phyloP scores from a whole-genome alignment of 37 sponge, comb jelly and placozoan genomes.

The Dysidea cf. avara region DNA sequence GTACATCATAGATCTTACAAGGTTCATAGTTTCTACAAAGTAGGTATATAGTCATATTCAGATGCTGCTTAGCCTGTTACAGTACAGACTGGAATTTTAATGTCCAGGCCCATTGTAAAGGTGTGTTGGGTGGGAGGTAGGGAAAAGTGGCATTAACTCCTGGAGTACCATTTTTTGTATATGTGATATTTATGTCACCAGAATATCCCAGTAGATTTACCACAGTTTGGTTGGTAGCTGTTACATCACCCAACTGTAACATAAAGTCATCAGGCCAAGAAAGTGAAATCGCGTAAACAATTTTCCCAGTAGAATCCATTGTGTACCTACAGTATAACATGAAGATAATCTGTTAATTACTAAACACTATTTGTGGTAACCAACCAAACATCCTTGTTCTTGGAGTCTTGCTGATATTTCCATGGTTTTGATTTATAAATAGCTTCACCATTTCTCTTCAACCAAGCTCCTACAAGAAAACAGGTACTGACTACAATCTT shows the following conservation, averaged over 20 bases:
- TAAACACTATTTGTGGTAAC: too few species aligned
- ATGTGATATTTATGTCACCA: too few species aligned
- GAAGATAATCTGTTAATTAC: too few species aligned
- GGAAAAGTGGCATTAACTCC: too few species aligned
- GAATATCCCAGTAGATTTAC: slow-evolving; percentile 45
- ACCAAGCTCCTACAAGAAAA: slow-evolving; percentile 43
- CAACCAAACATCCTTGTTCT: slow-evolving; percentile 49
- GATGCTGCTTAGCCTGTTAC: too few species aligned
- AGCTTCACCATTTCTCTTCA: slow-evolving; percentile 67
- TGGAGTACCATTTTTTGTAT: too few species aligned
- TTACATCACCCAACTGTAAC: slow-evolving; percentile 30
- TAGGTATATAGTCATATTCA: too few species aligned
- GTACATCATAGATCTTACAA: too few species aligned
- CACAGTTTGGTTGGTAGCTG: background rate
- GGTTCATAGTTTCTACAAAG: too few species aligned
- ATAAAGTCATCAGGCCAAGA: slow-evolving; percentile 32
- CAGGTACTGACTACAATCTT: too few species aligned
- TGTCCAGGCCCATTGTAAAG: slow-evolving; percentile 61
- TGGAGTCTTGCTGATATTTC: slow-evolving; percentile 62
- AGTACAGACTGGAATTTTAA: slow-evolving; percentile 34
- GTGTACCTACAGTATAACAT: too few species aligned
- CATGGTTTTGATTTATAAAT: slow-evolving; percentile 64
- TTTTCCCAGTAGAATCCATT: too few species aligned
- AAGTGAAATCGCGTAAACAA: slow-evolving; percentile 44
- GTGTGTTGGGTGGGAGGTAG: slow-evolving; percentile 49